phyloP scores from a whole-genome alignment of 2,113 vertebrate genomes.

The Gadus chalcogrammus region DNA sequence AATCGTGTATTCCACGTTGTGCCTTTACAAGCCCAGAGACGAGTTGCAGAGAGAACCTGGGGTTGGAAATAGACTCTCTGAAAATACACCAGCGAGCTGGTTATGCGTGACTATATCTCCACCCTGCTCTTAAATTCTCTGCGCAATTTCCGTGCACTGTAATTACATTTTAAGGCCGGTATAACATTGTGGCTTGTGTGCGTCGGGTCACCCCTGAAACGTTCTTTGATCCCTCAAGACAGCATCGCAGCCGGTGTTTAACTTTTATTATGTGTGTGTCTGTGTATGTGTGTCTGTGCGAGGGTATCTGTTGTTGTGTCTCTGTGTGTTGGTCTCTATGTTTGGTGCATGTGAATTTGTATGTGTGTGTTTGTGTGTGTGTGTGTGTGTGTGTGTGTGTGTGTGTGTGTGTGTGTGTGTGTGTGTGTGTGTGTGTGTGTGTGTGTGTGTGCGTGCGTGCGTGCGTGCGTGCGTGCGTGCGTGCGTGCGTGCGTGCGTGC shows the following conservation, averaged over 20 bases:
- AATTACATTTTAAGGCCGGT: conserved; percentile 42
- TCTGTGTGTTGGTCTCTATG: neutral
- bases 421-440: too few species aligned
- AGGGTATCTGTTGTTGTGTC: neutral
- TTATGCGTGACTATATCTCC: conserved; percentile 46
- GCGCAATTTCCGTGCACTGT: conserved; percentile 38
- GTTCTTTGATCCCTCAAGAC: neutral
- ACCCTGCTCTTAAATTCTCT: conserved; percentile 24
- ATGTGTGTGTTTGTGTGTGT: too few species aligned
- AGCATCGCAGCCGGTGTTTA: neutral
- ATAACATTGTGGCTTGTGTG: neutral
- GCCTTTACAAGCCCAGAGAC: neutral
- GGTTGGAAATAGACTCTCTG: neutral
- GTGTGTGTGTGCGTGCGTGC: too few species aligned
- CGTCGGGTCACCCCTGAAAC: neutral
- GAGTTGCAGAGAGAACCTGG: neutral
- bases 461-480: neutral
- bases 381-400: too few species aligned
- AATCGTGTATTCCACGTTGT: neutral
- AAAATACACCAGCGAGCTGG: conserved; percentile 14
- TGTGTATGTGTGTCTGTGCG: neutral
- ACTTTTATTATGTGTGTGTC: neutral
- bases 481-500: too few species aligned
- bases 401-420: too few species aligned
- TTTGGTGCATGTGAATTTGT: neutral